These are phyloP conservation scores for Stegophylla sp. DNA, from an alignment of 2,888 invertebrate genomes.

Conservation along the genomic window DNA sequence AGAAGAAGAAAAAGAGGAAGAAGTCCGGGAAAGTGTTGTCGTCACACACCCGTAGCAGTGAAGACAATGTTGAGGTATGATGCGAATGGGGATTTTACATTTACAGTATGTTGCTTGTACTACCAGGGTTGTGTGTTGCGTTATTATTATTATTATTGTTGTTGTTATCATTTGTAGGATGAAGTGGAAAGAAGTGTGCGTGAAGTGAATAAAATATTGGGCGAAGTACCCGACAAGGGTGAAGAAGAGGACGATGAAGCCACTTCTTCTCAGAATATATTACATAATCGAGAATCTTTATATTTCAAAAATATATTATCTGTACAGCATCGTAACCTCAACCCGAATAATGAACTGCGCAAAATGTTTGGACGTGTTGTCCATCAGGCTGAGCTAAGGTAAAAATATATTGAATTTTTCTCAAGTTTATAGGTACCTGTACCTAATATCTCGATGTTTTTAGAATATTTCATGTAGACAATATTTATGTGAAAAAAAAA, in stretches of 20 bases:
- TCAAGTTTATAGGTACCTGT: no score
- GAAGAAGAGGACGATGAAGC: constrained; percentile 63
- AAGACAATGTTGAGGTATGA: constrained; percentile 72
- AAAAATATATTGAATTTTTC: no score
- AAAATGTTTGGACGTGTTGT: constrained; percentile 82
- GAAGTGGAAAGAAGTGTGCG: constrained; percentile 74
- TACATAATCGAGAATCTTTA: constrained; percentile 13
- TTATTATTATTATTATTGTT: no score
- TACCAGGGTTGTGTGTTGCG: no score
- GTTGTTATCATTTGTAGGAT: constrained; percentile 66
- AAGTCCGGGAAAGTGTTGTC: constrained; percentile 62
- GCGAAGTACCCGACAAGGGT: constrained; percentile 66
- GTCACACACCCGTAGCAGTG: constrained; percentile 67
- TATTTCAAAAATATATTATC: constrained; percentile 66
- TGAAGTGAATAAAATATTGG: constrained; percentile 74
- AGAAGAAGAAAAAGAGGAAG: constrained; percentile 74
- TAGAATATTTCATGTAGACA: no score
- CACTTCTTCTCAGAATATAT: constrained; percentile 19
- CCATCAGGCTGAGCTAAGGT: constrained; percentile 68
- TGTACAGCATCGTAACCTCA: constrained; percentile 76
- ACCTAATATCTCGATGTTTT: no score
- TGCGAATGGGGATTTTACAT: not conserved
- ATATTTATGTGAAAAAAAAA: no score
- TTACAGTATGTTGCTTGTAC: no score
- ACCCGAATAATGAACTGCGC: constrained; percentile 81